Evolutionary conservation across 2,888 invertebrate species (phyloP).

Genomic region (Dryocosmus kuriphilus): DNA sequence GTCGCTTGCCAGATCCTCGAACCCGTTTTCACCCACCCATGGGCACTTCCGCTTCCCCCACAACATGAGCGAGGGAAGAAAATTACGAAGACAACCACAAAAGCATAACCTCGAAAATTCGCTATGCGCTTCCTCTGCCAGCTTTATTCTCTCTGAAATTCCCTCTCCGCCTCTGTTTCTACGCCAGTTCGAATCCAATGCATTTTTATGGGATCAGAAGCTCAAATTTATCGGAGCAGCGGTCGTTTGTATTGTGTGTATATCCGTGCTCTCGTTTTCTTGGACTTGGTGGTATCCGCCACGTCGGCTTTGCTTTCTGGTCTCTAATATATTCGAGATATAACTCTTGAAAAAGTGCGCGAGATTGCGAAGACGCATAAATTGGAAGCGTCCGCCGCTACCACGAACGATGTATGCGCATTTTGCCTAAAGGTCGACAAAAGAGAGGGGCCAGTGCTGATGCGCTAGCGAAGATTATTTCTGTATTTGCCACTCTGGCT

Average conservation of each 20-base stretch:
- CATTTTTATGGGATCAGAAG: conserved; percentile 72
- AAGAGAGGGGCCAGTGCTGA: conserved; percentile 45
- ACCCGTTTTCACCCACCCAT: conserved; percentile 46
- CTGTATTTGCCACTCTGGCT: conserved; percentile 49
- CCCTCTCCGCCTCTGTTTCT: conserved; percentile 46
- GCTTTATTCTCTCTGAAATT: conserved; percentile 63
- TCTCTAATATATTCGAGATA: conserved; percentile 68
- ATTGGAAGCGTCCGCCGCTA: conserved; percentile 53
- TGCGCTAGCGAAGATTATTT: conserved; percentile 54
- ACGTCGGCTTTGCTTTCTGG: conserved; percentile 42
- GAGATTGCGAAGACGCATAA: conserved; percentile 70
- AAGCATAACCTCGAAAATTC: conserved; percentile 58
- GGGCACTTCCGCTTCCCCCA: conserved; percentile 51
- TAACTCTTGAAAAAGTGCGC: conserved; percentile 57
- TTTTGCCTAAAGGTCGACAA: conserved; percentile 32
- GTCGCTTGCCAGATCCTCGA: conserved; percentile 55
- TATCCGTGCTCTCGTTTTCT: conserved; percentile 42
- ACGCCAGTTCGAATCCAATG: conserved; percentile 66
- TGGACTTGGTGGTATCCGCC: conserved; percentile 36
- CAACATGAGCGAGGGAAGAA: conserved; percentile 51
- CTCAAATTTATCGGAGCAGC: conserved; percentile 70
- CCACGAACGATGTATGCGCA: neutral
- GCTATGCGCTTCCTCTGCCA: conserved; percentile 63
- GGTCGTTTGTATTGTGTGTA: conserved; percentile 60
- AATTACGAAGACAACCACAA: conserved; percentile 35